These are phyloP conservation scores for Spialia ferax DNA, from an alignment of 2,888 invertebrate species.

Conservation along the genomic window DNA sequence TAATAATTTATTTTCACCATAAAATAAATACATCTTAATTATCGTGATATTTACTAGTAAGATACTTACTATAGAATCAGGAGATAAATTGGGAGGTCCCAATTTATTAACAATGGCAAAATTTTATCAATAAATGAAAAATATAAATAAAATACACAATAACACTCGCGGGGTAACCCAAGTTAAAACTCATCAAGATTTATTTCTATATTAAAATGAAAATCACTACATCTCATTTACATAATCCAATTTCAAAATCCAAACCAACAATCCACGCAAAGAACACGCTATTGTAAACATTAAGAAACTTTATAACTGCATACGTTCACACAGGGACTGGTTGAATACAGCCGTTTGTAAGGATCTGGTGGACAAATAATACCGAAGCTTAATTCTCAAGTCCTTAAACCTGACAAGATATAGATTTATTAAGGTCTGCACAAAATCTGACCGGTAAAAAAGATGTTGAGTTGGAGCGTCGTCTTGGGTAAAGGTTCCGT, in stretches of 20 bases:
- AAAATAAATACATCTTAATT: too few species aligned
- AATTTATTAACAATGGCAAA: too few species aligned
- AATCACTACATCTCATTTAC: conserved; percentile 11
- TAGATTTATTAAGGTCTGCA: conserved; percentile 76
- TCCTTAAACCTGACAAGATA: conserved; percentile 59
- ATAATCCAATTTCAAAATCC: conserved; percentile 6
- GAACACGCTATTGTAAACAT: conserved; percentile 42
- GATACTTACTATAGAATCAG: too few species aligned
- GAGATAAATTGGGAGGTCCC: too few species aligned
- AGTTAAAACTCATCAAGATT: not conserved
- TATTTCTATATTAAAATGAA: conserved; percentile 1
- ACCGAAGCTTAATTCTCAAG: conserved; percentile 58
- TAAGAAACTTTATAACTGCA: conserved; percentile 45
- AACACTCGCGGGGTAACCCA: not conserved
- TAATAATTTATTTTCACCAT: too few species aligned
- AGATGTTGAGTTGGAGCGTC: not conserved
- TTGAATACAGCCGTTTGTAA: conserved; percentile 58
- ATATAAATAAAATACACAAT: not conserved
- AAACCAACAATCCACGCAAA: conserved; percentile 17
- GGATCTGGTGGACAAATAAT: conserved; percentile 63
- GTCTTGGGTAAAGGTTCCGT: not conserved
- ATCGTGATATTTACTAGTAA: not conserved
- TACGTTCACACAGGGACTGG: conserved; percentile 43
- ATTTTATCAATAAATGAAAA: not conserved
- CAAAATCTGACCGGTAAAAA: conserved; percentile 58